Evolutionary conservation across 2,797 vertebrate genomes (phyloP).

Genomic region (Gallinago solitaria): DNA sequence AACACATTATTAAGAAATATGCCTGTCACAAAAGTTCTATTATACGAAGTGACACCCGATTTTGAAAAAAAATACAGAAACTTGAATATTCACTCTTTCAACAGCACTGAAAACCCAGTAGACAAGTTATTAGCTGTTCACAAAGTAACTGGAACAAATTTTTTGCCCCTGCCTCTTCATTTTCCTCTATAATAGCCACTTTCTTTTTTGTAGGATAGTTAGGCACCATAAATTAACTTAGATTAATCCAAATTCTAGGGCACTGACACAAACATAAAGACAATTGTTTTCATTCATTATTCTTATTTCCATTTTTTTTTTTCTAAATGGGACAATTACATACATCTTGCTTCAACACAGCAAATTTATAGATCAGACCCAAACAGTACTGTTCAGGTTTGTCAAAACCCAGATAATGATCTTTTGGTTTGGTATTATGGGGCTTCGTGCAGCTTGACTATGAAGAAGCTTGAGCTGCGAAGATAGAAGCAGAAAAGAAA

Average conservation of each 20-base stretch:
- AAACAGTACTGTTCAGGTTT: neutral
- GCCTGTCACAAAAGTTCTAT: neutral
- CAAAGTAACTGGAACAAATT: neutral
- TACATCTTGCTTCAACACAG: neutral
- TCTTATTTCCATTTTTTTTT: neutral
- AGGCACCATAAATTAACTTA: neutral
- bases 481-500: neutral
- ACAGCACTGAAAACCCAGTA: neutral
- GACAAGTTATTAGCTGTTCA: neutral
- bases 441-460: neutral
- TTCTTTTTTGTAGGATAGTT: neutral
- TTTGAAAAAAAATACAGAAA: neutral
- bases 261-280: neutral
- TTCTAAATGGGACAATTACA: neutral
- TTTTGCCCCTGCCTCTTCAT: neutral
- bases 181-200: neutral
- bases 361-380: neutral
- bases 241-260: neutral
- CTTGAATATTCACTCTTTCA: neutral
- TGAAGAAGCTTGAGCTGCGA: neutral
- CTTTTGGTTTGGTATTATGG: neutral
- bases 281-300: neutral
- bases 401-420: neutral
- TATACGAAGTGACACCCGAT: neutral
- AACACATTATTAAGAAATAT: conserved; percentile 23